These are phyloP conservation scores for Sinocyclocheilus anophthalmus DNA, from an alignment of 2,113 vertebrate species.

Conservation along the genomic window DNA sequence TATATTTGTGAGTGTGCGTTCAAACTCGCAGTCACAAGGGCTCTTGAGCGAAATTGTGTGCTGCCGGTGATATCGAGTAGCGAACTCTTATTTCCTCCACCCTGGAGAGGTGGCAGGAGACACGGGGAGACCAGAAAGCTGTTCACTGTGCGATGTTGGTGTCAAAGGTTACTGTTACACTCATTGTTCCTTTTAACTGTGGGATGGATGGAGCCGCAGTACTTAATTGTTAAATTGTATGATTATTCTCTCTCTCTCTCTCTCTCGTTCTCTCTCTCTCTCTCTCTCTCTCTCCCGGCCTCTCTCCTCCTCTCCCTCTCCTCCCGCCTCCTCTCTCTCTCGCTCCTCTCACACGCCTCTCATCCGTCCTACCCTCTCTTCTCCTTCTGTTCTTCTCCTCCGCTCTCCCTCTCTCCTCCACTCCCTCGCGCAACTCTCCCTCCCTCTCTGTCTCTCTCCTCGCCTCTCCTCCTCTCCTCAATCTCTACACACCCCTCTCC, in stretches of 20 bases:
- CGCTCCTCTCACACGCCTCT: too few relatives aligned
- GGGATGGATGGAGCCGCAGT: neutral
- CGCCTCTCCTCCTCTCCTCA: too few relatives aligned
- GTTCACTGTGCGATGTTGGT: neutral
- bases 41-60: constrained; percentile 16
- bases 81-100: constrained; percentile 12
- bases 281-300: neutral
- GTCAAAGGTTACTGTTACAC: constrained; percentile 32
- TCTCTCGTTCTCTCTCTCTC: neutral
- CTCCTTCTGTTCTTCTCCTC: too few relatives aligned
- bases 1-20: neutral
- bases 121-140: constrained; percentile 16
- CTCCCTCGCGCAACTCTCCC: too few relatives aligned
- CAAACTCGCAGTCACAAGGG: neutral
- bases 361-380: too few relatives aligned
- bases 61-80: constrained; percentile 11
- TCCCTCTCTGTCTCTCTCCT: too few relatives aligned
- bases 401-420: too few relatives aligned
- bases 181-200: constrained; percentile 30
- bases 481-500: too few relatives aligned
- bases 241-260: constrained; percentile 31
- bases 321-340: neutral
- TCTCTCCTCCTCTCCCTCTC: constrained; percentile 15
- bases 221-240: constrained; percentile 42
- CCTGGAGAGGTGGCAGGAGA: constrained; percentile 14